Evolutionary conservation across 2,797 vertebrate species (phyloP).

Genomic region (Scolopax rusticola): DNA sequence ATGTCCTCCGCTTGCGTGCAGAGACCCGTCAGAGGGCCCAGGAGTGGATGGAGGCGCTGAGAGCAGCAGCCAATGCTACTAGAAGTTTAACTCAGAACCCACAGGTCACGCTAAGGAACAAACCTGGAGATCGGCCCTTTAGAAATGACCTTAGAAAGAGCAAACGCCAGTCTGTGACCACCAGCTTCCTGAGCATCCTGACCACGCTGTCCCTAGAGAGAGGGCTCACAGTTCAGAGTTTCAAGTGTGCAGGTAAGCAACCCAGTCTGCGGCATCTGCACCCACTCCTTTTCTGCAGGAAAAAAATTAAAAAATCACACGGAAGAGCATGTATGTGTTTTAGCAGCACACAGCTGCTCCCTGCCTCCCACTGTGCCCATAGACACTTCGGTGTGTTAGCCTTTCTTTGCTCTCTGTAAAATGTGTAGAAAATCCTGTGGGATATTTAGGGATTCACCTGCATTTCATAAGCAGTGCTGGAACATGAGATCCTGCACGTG

Average conservation of each 20-base stretch:
- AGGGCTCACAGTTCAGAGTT: slow-evolving; percentile 96
- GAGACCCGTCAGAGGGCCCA: slow-evolving; percentile 86
- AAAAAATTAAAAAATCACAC: neutral
- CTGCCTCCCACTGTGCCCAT: neutral
- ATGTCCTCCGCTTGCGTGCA: slow-evolving; percentile 88
- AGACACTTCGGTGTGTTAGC: neutral
- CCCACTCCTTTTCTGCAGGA: neutral
- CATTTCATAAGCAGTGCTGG: neutral
- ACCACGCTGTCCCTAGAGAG: slow-evolving; percentile 95
- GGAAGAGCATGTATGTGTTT: neutral
- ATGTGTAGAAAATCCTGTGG: neutral
- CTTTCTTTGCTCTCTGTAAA: neutral
- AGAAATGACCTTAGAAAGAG: slow-evolving; percentile 84
- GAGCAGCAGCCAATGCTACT: slow-evolving; percentile 79
- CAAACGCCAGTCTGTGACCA: slow-evolving; percentile 95
- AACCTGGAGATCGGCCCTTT: slow-evolving; percentile 74
- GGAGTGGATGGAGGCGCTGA: slow-evolving; percentile 93
- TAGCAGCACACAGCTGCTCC: neutral
- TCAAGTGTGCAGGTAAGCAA: slow-evolving; percentile 95
- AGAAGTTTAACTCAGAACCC: slow-evolving; percentile 75
- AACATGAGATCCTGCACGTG: neutral
- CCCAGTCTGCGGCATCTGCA: neutral
- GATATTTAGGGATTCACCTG: neutral
- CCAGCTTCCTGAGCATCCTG: slow-evolving; percentile 96
- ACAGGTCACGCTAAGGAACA: slow-evolving; percentile 76